phyloP scores from a whole-genome alignment of 2,888 invertebrate species.

The Rhaphigaster nebulosa region DNA sequence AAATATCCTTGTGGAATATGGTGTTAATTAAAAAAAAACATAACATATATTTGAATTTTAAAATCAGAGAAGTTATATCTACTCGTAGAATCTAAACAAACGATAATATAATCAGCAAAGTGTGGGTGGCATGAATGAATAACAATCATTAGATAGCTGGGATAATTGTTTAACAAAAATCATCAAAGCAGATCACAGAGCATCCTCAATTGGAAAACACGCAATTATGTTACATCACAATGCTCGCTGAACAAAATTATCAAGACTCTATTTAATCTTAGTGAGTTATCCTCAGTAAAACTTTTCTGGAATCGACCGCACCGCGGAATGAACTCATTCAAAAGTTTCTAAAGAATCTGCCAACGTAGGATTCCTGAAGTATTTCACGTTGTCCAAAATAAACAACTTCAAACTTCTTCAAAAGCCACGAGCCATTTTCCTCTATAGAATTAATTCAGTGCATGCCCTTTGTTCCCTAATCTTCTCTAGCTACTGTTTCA shows the following conservation, averaged over 20 bases:
- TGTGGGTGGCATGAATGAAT: too few species aligned
- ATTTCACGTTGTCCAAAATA: conserved; percentile 31
- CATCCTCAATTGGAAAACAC: background rate
- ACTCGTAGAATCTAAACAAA: too few species aligned
- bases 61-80: too few species aligned
- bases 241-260: background rate
- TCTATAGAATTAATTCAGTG: background rate
- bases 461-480: background rate
- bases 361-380: background rate
- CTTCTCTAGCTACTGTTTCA: background rate
- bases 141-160: too few species aligned
- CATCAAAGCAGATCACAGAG: too few species aligned
- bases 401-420: conserved; percentile 25
- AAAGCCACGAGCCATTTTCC: background rate
- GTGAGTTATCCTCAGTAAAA: background rate
- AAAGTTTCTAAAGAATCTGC: conserved; percentile 34
- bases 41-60: too few species aligned
- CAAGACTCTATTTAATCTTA: background rate
- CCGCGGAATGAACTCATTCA: conserved; percentile 16
- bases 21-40: too few species aligned
- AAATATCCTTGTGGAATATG: too few species aligned
- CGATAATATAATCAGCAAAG: too few species aligned
- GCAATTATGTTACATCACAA: background rate
- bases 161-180: too few species aligned
- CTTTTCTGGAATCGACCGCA: background rate